Conservation (phyloP, 2,797 vertebrate genomes). For the Crypturellus tataupa region DNA sequence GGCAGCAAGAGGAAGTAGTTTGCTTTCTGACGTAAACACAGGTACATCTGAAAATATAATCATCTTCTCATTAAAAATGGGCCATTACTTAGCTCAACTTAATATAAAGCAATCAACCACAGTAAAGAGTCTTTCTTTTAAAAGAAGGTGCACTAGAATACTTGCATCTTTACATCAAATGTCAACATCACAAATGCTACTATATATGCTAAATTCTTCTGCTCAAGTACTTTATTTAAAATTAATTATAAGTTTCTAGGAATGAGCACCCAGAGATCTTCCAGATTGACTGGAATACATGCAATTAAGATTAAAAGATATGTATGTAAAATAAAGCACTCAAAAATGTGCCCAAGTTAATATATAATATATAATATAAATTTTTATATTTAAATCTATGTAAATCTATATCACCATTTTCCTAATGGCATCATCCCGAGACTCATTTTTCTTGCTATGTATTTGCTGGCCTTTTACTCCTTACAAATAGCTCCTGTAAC, state of each 20-base stretch:
- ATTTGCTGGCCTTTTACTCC: not conserved
- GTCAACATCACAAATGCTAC: not conserved
- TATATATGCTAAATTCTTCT: not conserved
- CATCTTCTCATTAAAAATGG: not conserved
- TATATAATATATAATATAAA: not conserved
- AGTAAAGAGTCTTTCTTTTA: not conserved
- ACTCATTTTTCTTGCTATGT: not conserved
- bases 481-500: not conserved
- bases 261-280: not conserved
- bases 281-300: not conserved
- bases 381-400: too few relatives aligned
- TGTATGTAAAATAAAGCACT: not conserved
- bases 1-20: not conserved
- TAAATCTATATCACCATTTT: not conserved
- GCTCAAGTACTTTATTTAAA: not conserved
- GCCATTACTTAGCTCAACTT: not conserved
- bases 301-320: conserved; percentile 16
- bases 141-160: not conserved
- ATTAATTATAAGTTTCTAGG: not conserved
- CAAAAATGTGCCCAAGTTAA: not conserved
- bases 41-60: not conserved
- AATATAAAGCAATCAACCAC: too few relatives aligned
- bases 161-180: not conserved
- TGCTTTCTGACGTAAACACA: not conserved
- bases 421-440: not conserved